A percentile compares a stretch with the other conserved stretches of the same genome.
phyloP scores from a whole-genome alignment of 2,888 invertebrate species.

The Idaea dimidiata region DNA sequence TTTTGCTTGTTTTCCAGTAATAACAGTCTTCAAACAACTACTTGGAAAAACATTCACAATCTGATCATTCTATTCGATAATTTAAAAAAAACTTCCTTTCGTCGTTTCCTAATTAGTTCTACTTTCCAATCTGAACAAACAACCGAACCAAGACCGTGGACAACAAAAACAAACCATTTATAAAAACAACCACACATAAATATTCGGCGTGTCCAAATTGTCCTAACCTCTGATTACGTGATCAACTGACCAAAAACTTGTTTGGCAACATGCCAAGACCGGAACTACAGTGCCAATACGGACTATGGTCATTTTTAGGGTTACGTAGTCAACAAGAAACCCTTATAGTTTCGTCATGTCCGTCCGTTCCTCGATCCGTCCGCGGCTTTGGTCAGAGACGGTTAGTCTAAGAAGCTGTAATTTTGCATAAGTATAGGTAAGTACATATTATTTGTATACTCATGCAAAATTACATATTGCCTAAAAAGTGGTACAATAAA shows the following conservation, averaged over 20 bases:
- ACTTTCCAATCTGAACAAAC: neutral
- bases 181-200: slow-evolving; percentile 26
- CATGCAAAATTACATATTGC: too few species aligned
- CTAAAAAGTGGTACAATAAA: too few species aligned
- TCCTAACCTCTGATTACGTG: slow-evolving; percentile 28
- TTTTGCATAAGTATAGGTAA: too few species aligned
- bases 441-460: too few species aligned
- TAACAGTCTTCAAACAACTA: neutral
- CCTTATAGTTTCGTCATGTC: too few species aligned
- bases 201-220: slow-evolving; percentile 19
- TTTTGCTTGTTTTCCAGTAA: neutral
- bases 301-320: slow-evolving; percentile 24
- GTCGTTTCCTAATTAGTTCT: neutral
- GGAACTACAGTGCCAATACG: slow-evolving; percentile 22
- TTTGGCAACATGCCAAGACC: slow-evolving; percentile 20
- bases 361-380: too few species aligned
- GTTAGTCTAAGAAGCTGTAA: too few species aligned
- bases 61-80: neutral
- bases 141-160: neutral
- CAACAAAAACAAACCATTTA: slow-evolving; percentile 11
- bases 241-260: slow-evolving; percentile 31
- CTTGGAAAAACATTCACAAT: slow-evolving; percentile 4
- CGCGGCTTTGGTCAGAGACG: too few species aligned
- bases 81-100: neutral
- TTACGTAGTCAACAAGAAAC: too few species aligned